These are phyloP conservation scores for Drosophila differens DNA, from an alignment of 2,888 invertebrate genomes.

Conservation along the genomic window DNA sequence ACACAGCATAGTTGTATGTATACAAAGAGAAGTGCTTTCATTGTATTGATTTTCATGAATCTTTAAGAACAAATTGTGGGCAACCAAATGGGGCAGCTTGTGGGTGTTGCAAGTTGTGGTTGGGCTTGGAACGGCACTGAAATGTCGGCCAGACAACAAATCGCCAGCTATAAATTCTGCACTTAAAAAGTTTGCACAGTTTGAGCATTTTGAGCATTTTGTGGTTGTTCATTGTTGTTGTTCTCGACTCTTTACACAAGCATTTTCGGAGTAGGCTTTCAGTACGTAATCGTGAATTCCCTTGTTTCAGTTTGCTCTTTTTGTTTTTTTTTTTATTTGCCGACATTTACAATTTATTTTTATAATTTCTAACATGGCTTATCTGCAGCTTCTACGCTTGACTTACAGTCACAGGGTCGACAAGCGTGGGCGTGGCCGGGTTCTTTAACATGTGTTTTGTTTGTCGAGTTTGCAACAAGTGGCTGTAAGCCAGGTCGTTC, in stretches of 20 bases:
- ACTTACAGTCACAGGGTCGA: slow-evolving; percentile 25
- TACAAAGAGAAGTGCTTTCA: slow-evolving; percentile 19
- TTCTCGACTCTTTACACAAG: slow-evolving; percentile 39
- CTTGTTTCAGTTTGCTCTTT: neutral
- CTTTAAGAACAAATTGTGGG: slow-evolving; percentile 67
- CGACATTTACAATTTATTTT: slow-evolving; percentile 40
- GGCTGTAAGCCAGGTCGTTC: slow-evolving; percentile 46
- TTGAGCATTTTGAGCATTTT: slow-evolving; percentile 54
- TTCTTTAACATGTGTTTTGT: slow-evolving; percentile 43
- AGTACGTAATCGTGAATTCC: neutral
- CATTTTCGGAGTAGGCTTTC: slow-evolving; percentile 33
- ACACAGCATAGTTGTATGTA: slow-evolving; percentile 3
- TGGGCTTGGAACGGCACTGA: neutral
- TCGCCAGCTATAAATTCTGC: slow-evolving; percentile 77
- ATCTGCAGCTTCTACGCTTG: slow-evolving; percentile 32
- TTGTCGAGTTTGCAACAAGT: slow-evolving; percentile 60
- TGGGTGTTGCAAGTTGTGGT: neutral
- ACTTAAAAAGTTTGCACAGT: slow-evolving; percentile 77
- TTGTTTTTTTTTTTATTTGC: slow-evolving; percentile 9
- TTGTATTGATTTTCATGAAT: slow-evolving; percentile 71
- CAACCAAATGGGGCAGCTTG: slow-evolving; percentile 29
- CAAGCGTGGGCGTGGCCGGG: slow-evolving; percentile 25
- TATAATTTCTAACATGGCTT: slow-evolving; percentile 32
- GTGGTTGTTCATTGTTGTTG: slow-evolving; percentile 16
- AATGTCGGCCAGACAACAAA: slow-evolving; percentile 71